These are phyloP conservation scores for Galbula dea DNA, from an alignment of 2,113 vertebrate species.

Conservation along the genomic window DNA sequence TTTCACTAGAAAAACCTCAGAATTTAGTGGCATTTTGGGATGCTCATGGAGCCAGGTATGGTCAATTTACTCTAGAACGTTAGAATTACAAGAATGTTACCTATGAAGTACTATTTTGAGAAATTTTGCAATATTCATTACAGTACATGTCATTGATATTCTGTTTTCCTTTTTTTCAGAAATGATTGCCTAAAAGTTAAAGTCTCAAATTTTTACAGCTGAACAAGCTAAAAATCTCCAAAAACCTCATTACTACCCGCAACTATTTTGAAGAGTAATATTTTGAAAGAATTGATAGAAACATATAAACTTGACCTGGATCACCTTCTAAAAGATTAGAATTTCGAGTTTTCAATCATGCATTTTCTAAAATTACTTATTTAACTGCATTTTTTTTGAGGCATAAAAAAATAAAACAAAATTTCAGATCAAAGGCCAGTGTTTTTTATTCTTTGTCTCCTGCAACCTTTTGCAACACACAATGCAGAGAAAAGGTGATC, in stretches of 20 bases:
- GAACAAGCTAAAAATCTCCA: not conserved
- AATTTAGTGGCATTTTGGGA: no score
- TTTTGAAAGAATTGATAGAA: not conserved
- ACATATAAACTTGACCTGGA: not conserved
- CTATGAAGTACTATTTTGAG: not conserved
- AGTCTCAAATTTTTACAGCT: not conserved
- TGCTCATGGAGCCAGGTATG: not conserved
- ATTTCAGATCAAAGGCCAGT: not conserved
- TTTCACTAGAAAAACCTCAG: no score
- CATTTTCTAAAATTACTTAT: not conserved
- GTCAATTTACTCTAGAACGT: not conserved
- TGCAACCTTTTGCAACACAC: not conserved
- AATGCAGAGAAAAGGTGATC: not conserved
- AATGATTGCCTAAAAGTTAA: not conserved
- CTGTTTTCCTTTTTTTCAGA: no score
- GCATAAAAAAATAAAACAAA: rapidly evolving
- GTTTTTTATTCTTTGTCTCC: not conserved
- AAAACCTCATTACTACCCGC: not conserved
- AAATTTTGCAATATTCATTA: not conserved
- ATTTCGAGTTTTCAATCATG: not conserved
- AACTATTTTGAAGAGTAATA: rapidly evolving
- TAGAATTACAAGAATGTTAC: not conserved
- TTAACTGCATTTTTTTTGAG: not conserved
- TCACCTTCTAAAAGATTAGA: not conserved
- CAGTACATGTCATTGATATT: not conserved